Percentiles rank a stretch among this genome's conserved stretches.
phyloP scores from a whole-genome alignment of 1,140 invertebrate species.

The Helicoverpa armigera region DNA sequence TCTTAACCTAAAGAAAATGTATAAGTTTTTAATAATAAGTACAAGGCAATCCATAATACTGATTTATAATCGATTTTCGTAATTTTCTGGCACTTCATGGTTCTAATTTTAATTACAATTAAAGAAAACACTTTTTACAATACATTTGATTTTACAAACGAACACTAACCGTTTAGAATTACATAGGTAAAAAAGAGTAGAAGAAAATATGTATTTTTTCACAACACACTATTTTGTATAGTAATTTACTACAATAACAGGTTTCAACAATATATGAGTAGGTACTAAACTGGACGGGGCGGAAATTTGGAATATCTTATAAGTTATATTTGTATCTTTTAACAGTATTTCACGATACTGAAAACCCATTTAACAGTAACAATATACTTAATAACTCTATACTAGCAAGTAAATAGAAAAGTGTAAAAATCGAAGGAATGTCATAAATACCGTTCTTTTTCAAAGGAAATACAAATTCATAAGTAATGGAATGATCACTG shows the following conservation, averaged over 20 bases:
- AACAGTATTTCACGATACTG: slow-evolving; percentile 18
- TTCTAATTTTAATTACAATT: slow-evolving; percentile 48
- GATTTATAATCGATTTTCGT: slow-evolving; percentile 46
- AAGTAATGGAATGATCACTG: slow-evolving; percentile 59
- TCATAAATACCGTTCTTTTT: slow-evolving; percentile 50
- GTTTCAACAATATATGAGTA: neutral
- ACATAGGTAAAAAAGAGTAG: slow-evolving; percentile 11
- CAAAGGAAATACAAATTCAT: slow-evolving; percentile 32
- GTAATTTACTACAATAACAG: slow-evolving; percentile 25
- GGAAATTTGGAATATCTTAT: slow-evolving; percentile 46
- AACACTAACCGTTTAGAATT: slow-evolving; percentile 46
- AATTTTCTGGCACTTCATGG: slow-evolving; percentile 48
- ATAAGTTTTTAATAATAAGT: slow-evolving; percentile 49
- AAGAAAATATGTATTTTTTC: slow-evolving; percentile 29
- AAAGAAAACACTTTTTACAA: slow-evolving; percentile 48
- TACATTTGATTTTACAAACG: slow-evolving; percentile 39
- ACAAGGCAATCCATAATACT: slow-evolving; percentile 51
- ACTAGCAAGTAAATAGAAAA: slow-evolving; percentile 34
- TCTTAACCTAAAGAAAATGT: slow-evolving; percentile 44
- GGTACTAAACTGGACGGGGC: slow-evolving; percentile 41
- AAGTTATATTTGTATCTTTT: slow-evolving; percentile 2
- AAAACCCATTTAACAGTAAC: slow-evolving; percentile 1
- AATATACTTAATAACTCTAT: slow-evolving; percentile 2
- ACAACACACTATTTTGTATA: slow-evolving; percentile 25
- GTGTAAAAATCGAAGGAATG: slow-evolving; percentile 53